phyloP scores from a whole-genome alignment of 2,113 vertebrate species.

The Hyperopisus bebe region DNA sequence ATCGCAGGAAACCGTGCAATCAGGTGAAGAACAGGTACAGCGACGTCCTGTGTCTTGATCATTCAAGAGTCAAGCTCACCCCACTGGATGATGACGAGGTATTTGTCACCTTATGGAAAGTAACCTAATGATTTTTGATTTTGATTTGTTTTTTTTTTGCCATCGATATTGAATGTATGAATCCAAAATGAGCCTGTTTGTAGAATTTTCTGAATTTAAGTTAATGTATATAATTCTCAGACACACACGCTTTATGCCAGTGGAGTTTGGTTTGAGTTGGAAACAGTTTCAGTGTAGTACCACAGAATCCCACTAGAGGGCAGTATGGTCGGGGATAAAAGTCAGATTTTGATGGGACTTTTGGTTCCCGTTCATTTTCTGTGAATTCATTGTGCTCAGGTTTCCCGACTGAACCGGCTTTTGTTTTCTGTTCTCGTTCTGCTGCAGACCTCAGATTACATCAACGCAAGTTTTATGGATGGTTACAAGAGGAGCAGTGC shows the following conservation, averaged over 20 bases:
- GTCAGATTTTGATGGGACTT: neutral
- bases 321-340: neutral
- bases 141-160: neutral
- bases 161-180: neutral
- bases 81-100: constrained; percentile 60
- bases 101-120: constrained; percentile 39
- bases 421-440: constrained; percentile 13
- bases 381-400: neutral
- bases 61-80: constrained; percentile 62
- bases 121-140: neutral
- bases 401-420: neutral
- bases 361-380: neutral
- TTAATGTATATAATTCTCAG: neutral
- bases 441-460: constrained; percentile 68
- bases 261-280: neutral
- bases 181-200: neutral
- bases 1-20: constrained; percentile 59
- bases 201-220: neutral
- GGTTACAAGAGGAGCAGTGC: constrained; percentile 63
- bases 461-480: constrained; percentile 73
- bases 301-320: neutral
- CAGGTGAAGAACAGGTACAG: constrained; percentile 74
- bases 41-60: constrained; percentile 68
- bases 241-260: neutral
- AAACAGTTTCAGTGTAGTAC: neutral